Evolutionary conservation across 2,797 vertebrate genomes (phyloP).

Genomic region (Luscinia megarhynchos): DNA sequence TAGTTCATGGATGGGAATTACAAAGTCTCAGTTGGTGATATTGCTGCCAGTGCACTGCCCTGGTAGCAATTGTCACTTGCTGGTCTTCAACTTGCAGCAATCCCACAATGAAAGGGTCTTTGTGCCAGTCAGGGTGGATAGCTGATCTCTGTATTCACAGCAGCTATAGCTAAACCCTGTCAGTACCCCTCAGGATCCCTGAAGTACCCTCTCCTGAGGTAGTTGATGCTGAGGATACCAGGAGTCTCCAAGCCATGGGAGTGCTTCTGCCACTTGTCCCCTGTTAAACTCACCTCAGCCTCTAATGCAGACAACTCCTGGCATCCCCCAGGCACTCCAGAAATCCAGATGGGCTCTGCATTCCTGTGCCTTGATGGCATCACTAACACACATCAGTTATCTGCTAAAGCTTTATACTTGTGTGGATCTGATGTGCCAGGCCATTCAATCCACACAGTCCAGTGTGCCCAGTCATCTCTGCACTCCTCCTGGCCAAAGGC

Average conservation of each 20-base stretch:
- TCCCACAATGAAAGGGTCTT: too few species aligned
- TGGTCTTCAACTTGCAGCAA: neutral
- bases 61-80: neutral
- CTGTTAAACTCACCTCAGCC: neutral
- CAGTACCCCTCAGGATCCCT: accelerated
- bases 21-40: neutral
- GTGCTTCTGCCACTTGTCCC: neutral
- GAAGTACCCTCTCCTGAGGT: neutral
- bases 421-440: neutral
- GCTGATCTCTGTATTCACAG: neutral
- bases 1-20: neutral
- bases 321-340: neutral
- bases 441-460: neutral
- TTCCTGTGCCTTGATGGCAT: neutral
- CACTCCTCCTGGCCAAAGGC: too few species aligned
- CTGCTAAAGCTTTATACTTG: neutral
- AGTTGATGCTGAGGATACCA: neutral
- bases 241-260: neutral
- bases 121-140: neutral
- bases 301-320: neutral
- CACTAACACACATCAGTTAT: neutral
- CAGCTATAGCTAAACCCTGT: neutral
- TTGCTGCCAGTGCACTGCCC: neutral
- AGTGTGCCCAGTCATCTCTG: neutral
- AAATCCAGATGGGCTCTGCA: neutral